Conservation (phyloP, 2,113 vertebrate genomes). For the Cygnus atratus region DNA sequence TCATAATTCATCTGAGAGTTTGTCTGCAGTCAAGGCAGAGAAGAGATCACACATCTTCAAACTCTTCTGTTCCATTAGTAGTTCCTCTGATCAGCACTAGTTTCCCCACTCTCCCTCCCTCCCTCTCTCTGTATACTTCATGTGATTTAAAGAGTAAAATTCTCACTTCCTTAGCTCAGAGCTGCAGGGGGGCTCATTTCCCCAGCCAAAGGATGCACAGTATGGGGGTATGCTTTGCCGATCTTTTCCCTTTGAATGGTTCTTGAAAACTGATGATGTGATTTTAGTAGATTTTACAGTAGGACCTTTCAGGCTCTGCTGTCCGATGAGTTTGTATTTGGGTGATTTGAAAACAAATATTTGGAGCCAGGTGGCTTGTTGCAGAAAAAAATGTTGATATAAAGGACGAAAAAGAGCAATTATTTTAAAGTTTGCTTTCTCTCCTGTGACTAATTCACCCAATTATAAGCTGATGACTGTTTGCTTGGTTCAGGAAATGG, state of each 20-base stretch:
- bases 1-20: constrained; percentile 59
- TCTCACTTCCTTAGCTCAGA: constrained; percentile 12
- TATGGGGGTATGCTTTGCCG: neutral
- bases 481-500: constrained; percentile 41
- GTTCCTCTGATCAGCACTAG: constrained; percentile 47
- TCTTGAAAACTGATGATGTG: constrained; percentile 4
- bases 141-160: constrained; percentile 43
- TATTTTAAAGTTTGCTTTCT: constrained; percentile 54
- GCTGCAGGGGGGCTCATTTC: constrained; percentile 2
- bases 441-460: constrained; percentile 49
- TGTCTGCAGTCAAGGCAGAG: neutral
- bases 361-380: constrained; percentile 14
- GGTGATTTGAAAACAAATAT: constrained; percentile 32
- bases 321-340: neutral
- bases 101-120: neutral
- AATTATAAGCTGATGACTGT: constrained; percentile 46
- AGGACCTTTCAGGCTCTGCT: neutral
- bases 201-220: neutral
- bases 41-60: constrained; percentile 42
- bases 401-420: constrained; percentile 2
- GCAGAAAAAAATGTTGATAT: neutral
- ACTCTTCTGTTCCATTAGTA: constrained; percentile 45
- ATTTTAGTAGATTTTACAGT: neutral
- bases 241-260: neutral
- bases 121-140: constrained; percentile 7